Conservation (phyloP, 2,113 vertebrate genomes). For the Lycaon pictus region DNA sequence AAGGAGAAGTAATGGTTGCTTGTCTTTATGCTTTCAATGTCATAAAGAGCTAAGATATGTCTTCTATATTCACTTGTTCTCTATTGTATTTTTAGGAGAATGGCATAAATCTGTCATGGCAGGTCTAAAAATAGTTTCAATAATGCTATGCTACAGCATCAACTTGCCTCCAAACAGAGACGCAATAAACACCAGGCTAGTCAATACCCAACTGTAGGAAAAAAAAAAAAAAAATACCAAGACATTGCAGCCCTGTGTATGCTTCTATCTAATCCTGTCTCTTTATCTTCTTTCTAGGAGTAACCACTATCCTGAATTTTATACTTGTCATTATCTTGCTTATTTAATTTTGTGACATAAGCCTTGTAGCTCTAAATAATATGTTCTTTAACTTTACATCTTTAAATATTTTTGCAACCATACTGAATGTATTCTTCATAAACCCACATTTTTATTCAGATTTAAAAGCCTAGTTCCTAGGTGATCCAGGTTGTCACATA, state of each 20-base stretch:
- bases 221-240: neutral
- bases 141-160: neutral
- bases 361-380: neutral
- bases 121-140: neutral
- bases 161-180: neutral
- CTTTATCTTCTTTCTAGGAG: neutral
- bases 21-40: neutral
- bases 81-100: neutral
- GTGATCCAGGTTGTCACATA: neutral
- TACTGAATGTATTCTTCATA: neutral
- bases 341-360: neutral
- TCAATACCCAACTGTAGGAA: neutral
- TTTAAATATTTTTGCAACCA: neutral
- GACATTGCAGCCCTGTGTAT: accelerated
- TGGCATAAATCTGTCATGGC: neutral
- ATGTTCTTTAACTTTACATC: neutral
- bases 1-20: neutral
- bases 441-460: neutral
- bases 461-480: neutral
- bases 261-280: neutral
- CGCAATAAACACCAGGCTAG: neutral
- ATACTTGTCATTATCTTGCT: neutral
- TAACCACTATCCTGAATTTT: neutral
- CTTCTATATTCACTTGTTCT: neutral
- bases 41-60: neutral